Base-by-base conservation (phyloP, 2,888 invertebrate species). In the Zaprionus bogoriensis region DNA sequence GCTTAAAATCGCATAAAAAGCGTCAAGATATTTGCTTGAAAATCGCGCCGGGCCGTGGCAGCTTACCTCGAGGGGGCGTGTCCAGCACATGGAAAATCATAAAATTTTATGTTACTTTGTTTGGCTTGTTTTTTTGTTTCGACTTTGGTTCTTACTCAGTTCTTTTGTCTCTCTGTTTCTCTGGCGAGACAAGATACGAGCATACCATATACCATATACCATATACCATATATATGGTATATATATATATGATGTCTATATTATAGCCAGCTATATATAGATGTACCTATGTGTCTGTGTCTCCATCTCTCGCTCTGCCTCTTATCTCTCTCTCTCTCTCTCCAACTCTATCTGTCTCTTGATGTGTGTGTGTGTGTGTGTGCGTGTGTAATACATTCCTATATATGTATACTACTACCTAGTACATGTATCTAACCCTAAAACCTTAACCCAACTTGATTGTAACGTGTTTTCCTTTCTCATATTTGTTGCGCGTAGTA, bases 1-100 rank as follows among this genome's bases (percentile, higher is more conserved):
- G 85, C 82, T 81, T 81, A 85, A 81, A 85, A 81, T 82, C 82
- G 60, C 77, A 82, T 84, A 84, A 85, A 85, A 82, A 68, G 28
- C 65, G 74, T 76, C 59, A 58, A 79, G 77, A 78, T 73, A 77
- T 74, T 73, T 60, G 59, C 62, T 60, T 32, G 22, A 38, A 53
- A 44, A 10, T 30, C 28, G 50, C n/a, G 41, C 23, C 12, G 10
- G 30, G 20, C 17, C 28, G n/a, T n/a, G n/a, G n/a, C n/a, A n/a
- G n/a, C n/a, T n/a, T n/a, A 14, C 12, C 32, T 6, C 27, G 10
- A 17, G 2, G 46, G 42, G 46, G 22, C 25, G 25, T 20, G 41
- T 62, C 46, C 62, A 46, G 51, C 64, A 66, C 62, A 70, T 71
- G 54, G 57, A 67, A 61, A 54, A 65, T 59, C 78, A 77, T 80